Conservation (phyloP, 2,113 vertebrate genomes). For the Harpagus bidentatus region DNA sequence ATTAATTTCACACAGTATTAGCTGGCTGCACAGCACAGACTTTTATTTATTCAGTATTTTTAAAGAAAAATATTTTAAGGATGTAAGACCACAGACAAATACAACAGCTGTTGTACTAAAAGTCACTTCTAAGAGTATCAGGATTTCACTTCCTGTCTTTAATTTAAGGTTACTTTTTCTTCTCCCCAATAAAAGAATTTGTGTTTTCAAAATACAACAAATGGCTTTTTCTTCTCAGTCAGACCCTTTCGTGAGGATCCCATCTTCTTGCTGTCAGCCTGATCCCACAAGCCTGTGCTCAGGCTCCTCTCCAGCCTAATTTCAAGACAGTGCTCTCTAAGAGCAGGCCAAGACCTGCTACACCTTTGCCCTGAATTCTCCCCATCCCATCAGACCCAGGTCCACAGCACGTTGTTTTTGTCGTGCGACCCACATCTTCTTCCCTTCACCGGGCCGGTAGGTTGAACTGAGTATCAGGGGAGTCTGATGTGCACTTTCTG, state of each 20-base stretch:
- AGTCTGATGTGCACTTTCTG: not conserved
- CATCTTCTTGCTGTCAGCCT: not conserved
- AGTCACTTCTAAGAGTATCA: not conserved
- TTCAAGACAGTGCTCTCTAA: not conserved
- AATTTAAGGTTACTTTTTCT: not conserved
- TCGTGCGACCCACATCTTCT: rapidly evolving
- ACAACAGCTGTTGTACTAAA: not conserved
- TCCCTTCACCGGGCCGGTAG: not conserved
- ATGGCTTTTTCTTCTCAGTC: not conserved
- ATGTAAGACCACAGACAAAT: not conserved
- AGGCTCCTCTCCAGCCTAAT: not conserved
- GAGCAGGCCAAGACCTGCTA: not conserved
- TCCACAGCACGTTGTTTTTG: not conserved
- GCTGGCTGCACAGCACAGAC: not conserved
- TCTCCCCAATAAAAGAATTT: not conserved
- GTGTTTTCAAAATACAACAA: not conserved
- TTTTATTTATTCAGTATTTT: constrained; percentile 18
- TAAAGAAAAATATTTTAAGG: constrained; percentile 28
- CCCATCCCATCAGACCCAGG: not conserved
- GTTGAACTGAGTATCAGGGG: not conserved
- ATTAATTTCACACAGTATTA: constrained; percentile 45
- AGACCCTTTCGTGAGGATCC: not conserved
- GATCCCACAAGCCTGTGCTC: not conserved
- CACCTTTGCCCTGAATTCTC: not conserved
- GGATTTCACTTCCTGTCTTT: not conserved